Evolutionary conservation across 2,888 invertebrate genomes (phyloP), one percentile per base, ranked within the genome.

Genomic region (Malthinus flaveolus): DNA sequence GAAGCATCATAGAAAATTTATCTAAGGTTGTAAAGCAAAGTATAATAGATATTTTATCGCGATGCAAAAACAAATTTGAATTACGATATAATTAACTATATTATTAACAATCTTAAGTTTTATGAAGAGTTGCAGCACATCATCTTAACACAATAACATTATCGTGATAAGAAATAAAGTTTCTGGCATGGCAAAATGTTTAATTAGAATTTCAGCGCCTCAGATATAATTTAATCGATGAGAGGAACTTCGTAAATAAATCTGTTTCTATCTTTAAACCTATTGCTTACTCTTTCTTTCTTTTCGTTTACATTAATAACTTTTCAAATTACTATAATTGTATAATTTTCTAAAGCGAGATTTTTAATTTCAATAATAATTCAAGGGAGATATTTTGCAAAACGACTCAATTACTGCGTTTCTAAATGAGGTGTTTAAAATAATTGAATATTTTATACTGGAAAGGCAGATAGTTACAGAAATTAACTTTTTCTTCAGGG

Each of bases 221-320:
- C 32, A 48, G 47, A 39, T 54, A 47, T 47, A 54, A 54, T 54
- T 54, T 47, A 54, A 47, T 47, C 32, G 47, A 47, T 54, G 37
- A 32, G 15, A 39, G 54, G 37, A 54, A 54, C 47, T 37, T 42
- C 32, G 54, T 54, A 54, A 54, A 52, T 46, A 52, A 45, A 35
- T 33, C 36, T 31, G 15, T 33, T 35, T 48, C 47, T 47, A 23
- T 23, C 23, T 37, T 35, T 32, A 23, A 35, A n/a, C 37, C 37
- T 12, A 10, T 44, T 32, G 37, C 34, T 48, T 42, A n/a, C 11
- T n/a, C 15, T 32, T 23, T 36, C 37, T 35, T 10, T 36, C 32
- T 11, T 9, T 44, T n/a, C 9, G n/a, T n/a, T 12, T 12, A 32
- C 32, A 12, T n/a, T 32, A 35, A 36, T 46, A 52, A 34, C 52